Conservation (phyloP, 92 coral and sea anemone genomes). For the Siderastrea siderea region DNA sequence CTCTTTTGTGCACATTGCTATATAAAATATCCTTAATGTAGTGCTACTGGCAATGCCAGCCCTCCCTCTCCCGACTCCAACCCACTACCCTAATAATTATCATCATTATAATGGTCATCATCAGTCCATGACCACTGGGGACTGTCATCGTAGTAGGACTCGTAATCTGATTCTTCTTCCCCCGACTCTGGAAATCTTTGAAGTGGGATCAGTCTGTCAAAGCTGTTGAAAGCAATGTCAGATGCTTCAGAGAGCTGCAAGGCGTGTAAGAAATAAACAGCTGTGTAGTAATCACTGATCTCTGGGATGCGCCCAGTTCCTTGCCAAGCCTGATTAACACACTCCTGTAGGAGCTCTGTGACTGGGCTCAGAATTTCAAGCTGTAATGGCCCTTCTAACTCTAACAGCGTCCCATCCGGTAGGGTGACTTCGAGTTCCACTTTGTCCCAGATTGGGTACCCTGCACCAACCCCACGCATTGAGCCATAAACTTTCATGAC, state of each 20-base stretch:
- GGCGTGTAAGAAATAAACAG: constrained; percentile 42
- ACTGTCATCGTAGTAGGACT: too few species aligned
- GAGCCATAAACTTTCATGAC: constrained; percentile 32
- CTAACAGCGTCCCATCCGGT: constrained; percentile 22
- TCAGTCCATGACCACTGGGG: too few species aligned
- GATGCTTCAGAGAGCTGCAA: constrained; percentile 18
- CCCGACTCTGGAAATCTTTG: background rate
- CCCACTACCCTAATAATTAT: too few species aligned
- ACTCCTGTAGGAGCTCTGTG: constrained; percentile 48
- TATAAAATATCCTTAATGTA: too few species aligned
- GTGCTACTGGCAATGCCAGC: too few species aligned
- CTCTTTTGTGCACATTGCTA: too few species aligned
- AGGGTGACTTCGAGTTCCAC: constrained; percentile 31
- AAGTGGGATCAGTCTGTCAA: background rate
- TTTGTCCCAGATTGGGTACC: constrained; percentile 24
- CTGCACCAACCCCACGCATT: constrained; percentile 22
- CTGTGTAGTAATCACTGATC: constrained; percentile 42
- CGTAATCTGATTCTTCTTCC: too few species aligned
- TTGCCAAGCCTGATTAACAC: constrained; percentile 20
- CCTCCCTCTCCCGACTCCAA: too few species aligned
- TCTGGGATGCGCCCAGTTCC: constrained; percentile 47
- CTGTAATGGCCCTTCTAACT: constrained; percentile 15
- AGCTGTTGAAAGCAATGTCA: background rate
- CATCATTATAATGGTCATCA: too few species aligned
- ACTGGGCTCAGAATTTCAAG: constrained; percentile 48